Evolutionary conservation across 2,113 vertebrate species (phyloP), one percentile per base, ranked within the genome.

Genomic region (Anhinga rufa): DNA sequence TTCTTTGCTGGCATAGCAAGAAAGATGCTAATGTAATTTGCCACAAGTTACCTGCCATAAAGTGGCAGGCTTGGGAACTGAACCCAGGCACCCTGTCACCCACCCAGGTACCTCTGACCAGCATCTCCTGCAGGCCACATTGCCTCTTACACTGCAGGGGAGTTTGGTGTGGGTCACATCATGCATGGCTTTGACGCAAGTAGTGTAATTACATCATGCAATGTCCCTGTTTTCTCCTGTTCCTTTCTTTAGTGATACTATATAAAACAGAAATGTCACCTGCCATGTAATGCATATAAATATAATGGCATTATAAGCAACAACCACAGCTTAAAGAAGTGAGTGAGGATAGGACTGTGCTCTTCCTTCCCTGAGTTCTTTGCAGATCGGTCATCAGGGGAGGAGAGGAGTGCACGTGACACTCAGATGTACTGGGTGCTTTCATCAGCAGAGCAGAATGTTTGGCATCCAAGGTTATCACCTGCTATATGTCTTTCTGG

Each of bases 71-170:
- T 62, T 78, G 48, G 54, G 55, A 90, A 42, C 14, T 21, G 66
- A 69, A 40, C 12, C 16, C 36, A 29, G 22, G 42, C 60, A 52
- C 19, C 70, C 16, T n/a, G 20, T 25, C 21, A 61, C 36, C 32
- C 46, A 61, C 16, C 16, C 28, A 0, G 2, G 40, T 36, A 26
- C 25, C 58, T 40, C 70, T 24, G 32, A 51, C 24, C 57, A 71
- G 57, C 17, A 22, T 40, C 13, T 64, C 55, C 49, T 18, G 15
- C 51, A 16, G 9, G 49, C 18, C 20, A 21, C 16, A 14, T 80
- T 69, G 26, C 62, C 26, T 70, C 38, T 49, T 54, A 19, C 1
- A 2, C 48, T 46, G 29, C 0, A 0, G 12, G 9, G 17, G 19
- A 60, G 14, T 26, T 70, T 83, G 38, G 13, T 20, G 28, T 54